Evolutionary conservation across 2,113 vertebrate genomes (phyloP).

Genomic region (Psilopsiagon aurifrons): DNA sequence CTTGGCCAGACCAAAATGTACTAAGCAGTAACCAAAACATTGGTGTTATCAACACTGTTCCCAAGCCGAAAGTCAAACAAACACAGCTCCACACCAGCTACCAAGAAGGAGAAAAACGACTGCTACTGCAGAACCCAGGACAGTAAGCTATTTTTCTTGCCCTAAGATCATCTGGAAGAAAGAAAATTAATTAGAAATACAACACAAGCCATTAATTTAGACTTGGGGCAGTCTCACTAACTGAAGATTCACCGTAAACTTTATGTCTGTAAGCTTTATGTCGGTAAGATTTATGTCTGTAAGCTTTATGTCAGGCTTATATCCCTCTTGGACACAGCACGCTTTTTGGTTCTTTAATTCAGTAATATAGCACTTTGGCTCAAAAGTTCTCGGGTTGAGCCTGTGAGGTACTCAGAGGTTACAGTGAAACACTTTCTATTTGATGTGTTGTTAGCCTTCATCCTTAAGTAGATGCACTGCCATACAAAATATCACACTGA

Average conservation of each 20-base stretch:
- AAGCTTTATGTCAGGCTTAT: not conserved
- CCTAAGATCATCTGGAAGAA: not conserved
- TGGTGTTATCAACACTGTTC: no score
- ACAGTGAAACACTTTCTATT: not conserved
- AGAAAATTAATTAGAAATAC: not conserved
- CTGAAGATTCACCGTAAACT: not conserved
- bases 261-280: not conserved
- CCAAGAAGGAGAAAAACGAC: no score
- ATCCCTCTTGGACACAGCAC: not conserved
- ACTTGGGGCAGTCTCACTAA: not conserved
- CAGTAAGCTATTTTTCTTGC: not conserved
- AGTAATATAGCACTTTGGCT: not conserved
- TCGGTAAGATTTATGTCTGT: not conserved
- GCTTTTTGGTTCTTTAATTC: not conserved
- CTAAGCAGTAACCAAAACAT: no score
- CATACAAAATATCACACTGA: not conserved
- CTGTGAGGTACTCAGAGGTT: not conserved
- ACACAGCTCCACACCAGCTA: no score
- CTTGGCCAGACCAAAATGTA: no score
- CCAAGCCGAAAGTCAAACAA: no score
- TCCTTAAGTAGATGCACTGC: not conserved
- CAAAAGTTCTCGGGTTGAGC: not conserved
- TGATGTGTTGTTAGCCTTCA: not conserved
- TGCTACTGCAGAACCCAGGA: no score
- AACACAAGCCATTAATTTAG: not conserved